Evolutionary conservation across 1,140 invertebrate species (phyloP).

Genomic region (Lepidurus arcticus): DNA sequence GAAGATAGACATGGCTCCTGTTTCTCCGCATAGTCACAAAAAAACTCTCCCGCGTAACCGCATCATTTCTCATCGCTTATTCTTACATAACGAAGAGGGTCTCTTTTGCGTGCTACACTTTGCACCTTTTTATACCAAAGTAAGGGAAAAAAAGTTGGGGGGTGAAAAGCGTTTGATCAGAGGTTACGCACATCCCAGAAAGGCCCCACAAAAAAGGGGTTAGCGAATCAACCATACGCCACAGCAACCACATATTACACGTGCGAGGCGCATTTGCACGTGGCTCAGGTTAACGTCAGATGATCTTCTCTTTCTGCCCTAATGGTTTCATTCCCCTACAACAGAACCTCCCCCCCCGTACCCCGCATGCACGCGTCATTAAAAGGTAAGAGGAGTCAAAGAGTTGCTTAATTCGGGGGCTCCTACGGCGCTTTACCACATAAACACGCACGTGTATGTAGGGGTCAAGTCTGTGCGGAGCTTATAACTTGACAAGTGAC

Average conservation of each 20-base stretch:
- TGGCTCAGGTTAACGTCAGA: background rate
- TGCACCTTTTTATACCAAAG: background rate
- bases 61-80: background rate
- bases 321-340: background rate
- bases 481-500: slow-evolving; percentile 19
- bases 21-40: no score
- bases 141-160: background rate
- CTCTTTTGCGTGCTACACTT: no score
- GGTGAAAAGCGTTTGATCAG: background rate
- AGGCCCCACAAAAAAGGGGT: no score
- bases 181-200: background rate
- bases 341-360: background rate
- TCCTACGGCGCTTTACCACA: background rate
- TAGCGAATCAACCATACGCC: no score
- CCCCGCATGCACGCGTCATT: slow-evolving; percentile 2
- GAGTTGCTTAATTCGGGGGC: slow-evolving; percentile 7
- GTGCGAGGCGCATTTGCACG: background rate
- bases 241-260: background rate
- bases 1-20: no score
- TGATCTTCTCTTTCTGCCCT: background rate
- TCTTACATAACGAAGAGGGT: background rate
- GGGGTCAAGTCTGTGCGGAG: background rate
- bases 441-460: slow-evolving; percentile 15
- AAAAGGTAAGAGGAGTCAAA: slow-evolving; percentile 22
- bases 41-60: background rate